Evolutionary conservation across 2,888 invertebrate species (phyloP).

Genomic region (Odontothrips loti): DNA sequence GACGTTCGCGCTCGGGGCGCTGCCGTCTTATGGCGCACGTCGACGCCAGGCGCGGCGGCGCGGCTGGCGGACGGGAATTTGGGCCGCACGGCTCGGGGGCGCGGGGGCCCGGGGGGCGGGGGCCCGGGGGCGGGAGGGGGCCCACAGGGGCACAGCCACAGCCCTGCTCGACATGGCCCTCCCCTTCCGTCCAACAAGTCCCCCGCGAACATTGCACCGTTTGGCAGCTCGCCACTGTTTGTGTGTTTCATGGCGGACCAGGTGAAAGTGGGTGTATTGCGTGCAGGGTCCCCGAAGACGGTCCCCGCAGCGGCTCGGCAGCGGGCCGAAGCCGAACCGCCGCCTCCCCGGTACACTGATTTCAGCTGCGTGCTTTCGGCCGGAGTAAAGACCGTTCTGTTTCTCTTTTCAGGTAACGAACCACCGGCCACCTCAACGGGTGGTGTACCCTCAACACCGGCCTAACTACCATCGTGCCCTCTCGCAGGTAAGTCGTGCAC

Average conservation of each 20-base stretch:
- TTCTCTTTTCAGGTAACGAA: not conserved
- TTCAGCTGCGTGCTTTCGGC: too few relatives aligned
- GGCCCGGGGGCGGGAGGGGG: too few relatives aligned
- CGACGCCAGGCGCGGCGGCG: too few relatives aligned
- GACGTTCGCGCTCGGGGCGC: too few relatives aligned
- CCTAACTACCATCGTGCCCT: not conserved
- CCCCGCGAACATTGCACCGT: not conserved
- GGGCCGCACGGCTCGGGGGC: too few relatives aligned
- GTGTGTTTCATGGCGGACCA: not conserved
- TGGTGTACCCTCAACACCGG: not conserved
- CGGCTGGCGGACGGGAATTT: too few relatives aligned
- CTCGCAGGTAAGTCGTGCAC: not conserved
- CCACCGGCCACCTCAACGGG: not conserved
- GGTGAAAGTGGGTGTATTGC: not conserved
- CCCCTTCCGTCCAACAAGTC: not conserved
- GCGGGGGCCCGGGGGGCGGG: too few relatives aligned
- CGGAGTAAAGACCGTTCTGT: not conserved
- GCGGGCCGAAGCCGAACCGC: not conserved
- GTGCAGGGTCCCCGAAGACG: not conserved
- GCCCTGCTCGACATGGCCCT: not conserved
- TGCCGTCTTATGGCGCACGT: too few relatives aligned
- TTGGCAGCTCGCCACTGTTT: conserved; percentile 4
- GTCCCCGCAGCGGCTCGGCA: not conserved
- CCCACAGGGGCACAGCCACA: not conserved
- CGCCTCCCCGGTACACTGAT: not conserved